Evolutionary conservation across 2,888 invertebrate genomes (phyloP), one percentile per base, ranked within the genome.

Genomic region (Eupithecia pulchellata): DNA sequence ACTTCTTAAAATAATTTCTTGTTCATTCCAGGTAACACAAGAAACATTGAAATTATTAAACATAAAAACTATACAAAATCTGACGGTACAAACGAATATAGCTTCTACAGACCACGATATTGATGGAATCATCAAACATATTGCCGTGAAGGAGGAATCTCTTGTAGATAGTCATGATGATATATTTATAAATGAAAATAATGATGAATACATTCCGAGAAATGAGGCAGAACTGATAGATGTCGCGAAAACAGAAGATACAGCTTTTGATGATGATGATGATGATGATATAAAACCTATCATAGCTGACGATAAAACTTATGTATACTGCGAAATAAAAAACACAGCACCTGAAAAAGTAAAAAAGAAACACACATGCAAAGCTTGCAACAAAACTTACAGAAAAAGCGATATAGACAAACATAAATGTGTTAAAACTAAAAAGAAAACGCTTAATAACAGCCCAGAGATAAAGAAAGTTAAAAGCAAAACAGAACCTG

Each of bases 241-340:
- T 13, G 34, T 61, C 25, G 61, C 61, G 1, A 61, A 61, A 61
- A 32, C 32, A 0, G 61, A 61, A 61, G 34, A 61, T 13, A 36
- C 30, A 3, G 32, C 20, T 13, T 20, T 25, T 20, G 34, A 20
- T 25, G 61, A 55, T 11, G n/a, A 34, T 58, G 5, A 60, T 20
- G 20, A 20, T 32, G 60, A 30, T 6, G 61, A 61, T 6, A 61
- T 25, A 13, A 61, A 61, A 61, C 61, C 34, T 25, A 25, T 25
- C 11, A 61, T 25, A 36, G 61, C 34, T 0, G 34, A 61, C 2
- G 34, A 25, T 4, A 57, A 57, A 29, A 29, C 29, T 5, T 61
- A 61, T 14, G 2, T 61, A 5, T 61, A 61, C 61, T 61, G 32
- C 34, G 61, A 61, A 61, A 25, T 32, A 13, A 61, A 61, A 14